Evolutionary conservation across 2,888 invertebrate genomes (phyloP).

Genomic region (Enchytraeus crypticus): DNA sequence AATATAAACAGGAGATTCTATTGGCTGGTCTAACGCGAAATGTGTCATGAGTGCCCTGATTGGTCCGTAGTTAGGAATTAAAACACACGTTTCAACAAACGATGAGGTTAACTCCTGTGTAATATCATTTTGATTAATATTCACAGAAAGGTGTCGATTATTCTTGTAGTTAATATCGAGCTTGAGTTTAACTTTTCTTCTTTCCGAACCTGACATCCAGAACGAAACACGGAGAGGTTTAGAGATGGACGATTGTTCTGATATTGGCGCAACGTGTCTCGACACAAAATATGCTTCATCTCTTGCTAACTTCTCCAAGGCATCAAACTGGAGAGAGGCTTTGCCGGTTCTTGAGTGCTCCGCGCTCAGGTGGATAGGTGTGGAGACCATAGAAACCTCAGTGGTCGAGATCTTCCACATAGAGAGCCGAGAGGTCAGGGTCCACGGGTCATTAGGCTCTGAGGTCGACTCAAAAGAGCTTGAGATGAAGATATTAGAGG

Average conservation of each 20-base stretch:
- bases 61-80: constrained; percentile 9
- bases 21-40: neutral
- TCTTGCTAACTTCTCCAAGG: too few species aligned
- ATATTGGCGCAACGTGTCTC: too few species aligned
- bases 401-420: too few species aligned
- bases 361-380: too few species aligned
- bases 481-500: too few species aligned
- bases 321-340: too few species aligned
- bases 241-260: neutral
- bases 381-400: too few species aligned
- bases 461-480: too few species aligned
- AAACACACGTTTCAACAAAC: constrained; percentile 1
- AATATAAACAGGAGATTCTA: constrained; percentile 1
- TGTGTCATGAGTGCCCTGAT: constrained; percentile 10
- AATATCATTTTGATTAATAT: neutral
- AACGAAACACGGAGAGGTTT: neutral
- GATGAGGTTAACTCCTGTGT: neutral
- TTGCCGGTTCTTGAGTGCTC: too few species aligned
- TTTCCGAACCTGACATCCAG: neutral
- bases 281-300: too few species aligned
- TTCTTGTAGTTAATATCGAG: constrained; percentile 1
- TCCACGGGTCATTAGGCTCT: too few species aligned
- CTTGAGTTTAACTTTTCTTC: neutral
- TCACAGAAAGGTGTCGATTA: constrained; percentile 4
- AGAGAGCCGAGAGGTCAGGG: too few species aligned